Evolutionary conservation across 2,888 invertebrate genomes (phyloP).

Genomic region (Tetrapedia diversipes): DNA sequence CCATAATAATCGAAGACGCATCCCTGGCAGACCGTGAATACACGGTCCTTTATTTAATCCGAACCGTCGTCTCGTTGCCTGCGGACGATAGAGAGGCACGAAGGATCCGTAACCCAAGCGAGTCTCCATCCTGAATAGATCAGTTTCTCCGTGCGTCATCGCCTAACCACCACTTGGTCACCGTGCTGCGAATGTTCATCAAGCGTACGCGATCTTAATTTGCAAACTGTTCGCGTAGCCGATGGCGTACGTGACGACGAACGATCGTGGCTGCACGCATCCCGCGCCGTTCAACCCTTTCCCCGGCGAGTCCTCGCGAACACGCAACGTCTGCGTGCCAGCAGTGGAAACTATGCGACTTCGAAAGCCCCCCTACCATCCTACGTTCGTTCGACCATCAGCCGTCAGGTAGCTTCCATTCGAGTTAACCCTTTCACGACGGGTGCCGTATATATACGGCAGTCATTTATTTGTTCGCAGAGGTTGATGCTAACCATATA

Average conservation of each 20-base stretch:
- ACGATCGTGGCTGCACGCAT: conserved; percentile 47
- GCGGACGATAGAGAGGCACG: conserved; percentile 8
- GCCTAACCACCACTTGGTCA: background rate
- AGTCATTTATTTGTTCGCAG: no score
- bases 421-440: no score
- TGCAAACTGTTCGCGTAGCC: conserved; percentile 69
- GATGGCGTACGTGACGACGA: conserved; percentile 58
- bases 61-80: background rate
- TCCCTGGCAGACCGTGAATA: conserved; percentile 14
- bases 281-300: background rate
- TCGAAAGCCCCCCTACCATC: conserved; percentile 72
- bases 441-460: no score
- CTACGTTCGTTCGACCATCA: conserved; percentile 40
- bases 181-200: conserved; percentile 14
- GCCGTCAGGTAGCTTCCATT: conserved; percentile 40
- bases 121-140: no score
- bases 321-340: conserved; percentile 81
- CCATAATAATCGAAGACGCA: conserved; percentile 13
- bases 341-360: conserved; percentile 77
- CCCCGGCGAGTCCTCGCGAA: conserved; percentile 64
- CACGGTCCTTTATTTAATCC: conserved; percentile 24
- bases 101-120: background rate
- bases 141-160: background rate
- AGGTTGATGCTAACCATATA: no score
- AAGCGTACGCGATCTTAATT: conserved; percentile 65